These are phyloP conservation scores for Heliothis virescens DNA, from an alignment of 1,140 invertebrate genomes.

Conservation along the genomic window DNA sequence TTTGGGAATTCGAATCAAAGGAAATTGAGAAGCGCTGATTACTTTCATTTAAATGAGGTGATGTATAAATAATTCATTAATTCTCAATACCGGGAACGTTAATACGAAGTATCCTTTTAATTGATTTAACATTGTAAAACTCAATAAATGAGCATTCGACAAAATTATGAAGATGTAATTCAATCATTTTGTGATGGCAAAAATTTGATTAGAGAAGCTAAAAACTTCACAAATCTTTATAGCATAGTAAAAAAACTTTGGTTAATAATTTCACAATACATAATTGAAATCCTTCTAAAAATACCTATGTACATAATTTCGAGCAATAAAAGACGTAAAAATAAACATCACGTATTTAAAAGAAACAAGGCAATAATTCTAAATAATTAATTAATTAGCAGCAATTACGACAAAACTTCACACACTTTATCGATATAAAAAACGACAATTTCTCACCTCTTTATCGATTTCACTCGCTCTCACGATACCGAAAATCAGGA, in stretches of 20 bases:
- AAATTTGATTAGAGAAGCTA: too few species aligned
- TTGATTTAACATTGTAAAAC: too few species aligned
- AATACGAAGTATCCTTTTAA: too few species aligned
- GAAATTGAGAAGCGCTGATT: not conserved
- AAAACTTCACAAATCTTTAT: too few species aligned
- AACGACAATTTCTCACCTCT: slow-evolving; percentile 68
- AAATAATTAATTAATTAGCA: not conserved
- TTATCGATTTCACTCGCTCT: slow-evolving; percentile 71
- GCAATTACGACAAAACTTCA: not conserved
- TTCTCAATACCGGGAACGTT: not conserved
- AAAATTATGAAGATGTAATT: too few species aligned
- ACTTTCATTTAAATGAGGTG: not conserved
- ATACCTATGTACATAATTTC: not conserved
- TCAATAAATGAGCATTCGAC: too few species aligned
- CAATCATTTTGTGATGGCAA: too few species aligned
- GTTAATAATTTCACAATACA: too few species aligned
- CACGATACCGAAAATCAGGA: slow-evolving; percentile 74
- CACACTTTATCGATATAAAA: not conserved
- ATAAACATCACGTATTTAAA: not conserved
- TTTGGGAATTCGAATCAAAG: slow-evolving; percentile 8
- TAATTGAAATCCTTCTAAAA: not conserved
- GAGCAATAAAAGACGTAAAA: not conserved
- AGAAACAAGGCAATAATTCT: not conserved
- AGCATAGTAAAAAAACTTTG: too few species aligned
- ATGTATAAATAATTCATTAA: not conserved